phyloP scores from a whole-genome alignment of 2,113 vertebrate genomes.

The Pantherophis guttatus region DNA sequence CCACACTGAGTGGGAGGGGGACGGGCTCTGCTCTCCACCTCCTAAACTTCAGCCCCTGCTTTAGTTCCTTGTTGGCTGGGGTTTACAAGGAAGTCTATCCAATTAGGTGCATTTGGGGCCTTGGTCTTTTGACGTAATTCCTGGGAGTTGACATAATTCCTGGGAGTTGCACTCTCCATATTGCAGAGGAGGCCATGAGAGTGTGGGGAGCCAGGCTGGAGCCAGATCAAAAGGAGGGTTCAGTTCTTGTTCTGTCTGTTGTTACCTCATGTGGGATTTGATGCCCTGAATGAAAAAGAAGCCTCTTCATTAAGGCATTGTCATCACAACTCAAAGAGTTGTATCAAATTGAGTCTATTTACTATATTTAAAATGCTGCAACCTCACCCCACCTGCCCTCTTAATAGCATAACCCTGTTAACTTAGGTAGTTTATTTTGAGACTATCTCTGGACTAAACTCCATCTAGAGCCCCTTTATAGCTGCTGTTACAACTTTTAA shows the following conservation, averaged over 20 bases:
- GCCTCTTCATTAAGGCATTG: neutral
- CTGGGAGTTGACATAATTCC: neutral
- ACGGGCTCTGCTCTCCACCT: neutral
- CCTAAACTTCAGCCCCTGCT: neutral
- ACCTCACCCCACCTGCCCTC: too few species aligned
- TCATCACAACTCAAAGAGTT: neutral
- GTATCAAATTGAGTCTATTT: neutral
- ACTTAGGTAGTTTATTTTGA: neutral
- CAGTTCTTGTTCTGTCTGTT: neutral
- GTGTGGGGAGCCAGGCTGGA: neutral
- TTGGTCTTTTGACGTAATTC: neutral
- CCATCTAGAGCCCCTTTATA: neutral
- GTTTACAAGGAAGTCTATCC: neutral
- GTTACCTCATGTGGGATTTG: neutral
- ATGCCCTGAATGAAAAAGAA: neutral
- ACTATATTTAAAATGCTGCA: neutral
- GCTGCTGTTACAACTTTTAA: neutral
- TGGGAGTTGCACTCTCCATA: neutral
- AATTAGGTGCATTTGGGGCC: neutral
- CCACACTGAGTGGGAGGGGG: neutral
- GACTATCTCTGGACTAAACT: neutral
- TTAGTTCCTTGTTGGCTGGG: accelerated
- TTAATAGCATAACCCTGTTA: neutral
- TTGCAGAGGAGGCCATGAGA: neutral
- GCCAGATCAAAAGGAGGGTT: neutral